phyloP scores from a whole-genome alignment of 2,888 invertebrate genomes.

The Drosophila robusta region DNA sequence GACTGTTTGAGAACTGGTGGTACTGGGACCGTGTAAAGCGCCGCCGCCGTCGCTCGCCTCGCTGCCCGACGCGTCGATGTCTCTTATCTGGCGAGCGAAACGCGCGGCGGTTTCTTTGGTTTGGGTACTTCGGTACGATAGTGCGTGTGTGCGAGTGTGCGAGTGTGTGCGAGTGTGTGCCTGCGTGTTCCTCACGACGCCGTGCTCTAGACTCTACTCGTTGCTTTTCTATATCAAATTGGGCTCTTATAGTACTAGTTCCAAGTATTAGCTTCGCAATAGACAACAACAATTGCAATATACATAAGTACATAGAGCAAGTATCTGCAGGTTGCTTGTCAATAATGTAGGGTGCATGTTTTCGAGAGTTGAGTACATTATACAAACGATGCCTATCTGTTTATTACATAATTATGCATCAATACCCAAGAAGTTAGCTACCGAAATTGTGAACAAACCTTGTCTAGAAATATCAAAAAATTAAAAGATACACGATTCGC shows the following conservation, averaged over 20 bases:
- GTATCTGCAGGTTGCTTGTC: conserved; percentile 4
- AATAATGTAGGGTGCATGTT: conserved; percentile 14
- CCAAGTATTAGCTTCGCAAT: conserved; percentile 26
- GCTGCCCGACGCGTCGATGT: conserved; percentile 31
- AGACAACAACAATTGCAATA: conserved; percentile 24
- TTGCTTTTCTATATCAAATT: conserved; percentile 35
- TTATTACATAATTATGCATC: conserved; percentile 36
- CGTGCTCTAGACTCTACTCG: conserved; percentile 21
- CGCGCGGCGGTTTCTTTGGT: conserved; percentile 52
- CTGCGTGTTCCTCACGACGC: conserved; percentile 15
- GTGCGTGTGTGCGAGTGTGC: conserved; percentile 6
- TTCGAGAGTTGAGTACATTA: conserved; percentile 11
- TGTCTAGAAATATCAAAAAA: conserved; percentile 7
- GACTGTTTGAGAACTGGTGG: conserved; percentile 42
- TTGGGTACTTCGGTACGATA: conserved; percentile 37
- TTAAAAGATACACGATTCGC: background rate
- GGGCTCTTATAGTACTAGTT: conserved; percentile 18
- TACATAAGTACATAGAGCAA: conserved; percentile 3
- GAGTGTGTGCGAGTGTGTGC: conserved; percentile 11
- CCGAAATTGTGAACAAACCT: conserved; percentile 32
- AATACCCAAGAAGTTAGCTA: conserved; percentile 16
- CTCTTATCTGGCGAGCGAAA: conserved; percentile 56
- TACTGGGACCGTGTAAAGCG: conserved; percentile 33
- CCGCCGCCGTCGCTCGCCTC: conserved; percentile 17
- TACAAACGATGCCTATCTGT: conserved; percentile 26